phyloP scores from a whole-genome alignment of 2,797 vertebrate genomes.

The Peromyscus eremicus region DNA sequence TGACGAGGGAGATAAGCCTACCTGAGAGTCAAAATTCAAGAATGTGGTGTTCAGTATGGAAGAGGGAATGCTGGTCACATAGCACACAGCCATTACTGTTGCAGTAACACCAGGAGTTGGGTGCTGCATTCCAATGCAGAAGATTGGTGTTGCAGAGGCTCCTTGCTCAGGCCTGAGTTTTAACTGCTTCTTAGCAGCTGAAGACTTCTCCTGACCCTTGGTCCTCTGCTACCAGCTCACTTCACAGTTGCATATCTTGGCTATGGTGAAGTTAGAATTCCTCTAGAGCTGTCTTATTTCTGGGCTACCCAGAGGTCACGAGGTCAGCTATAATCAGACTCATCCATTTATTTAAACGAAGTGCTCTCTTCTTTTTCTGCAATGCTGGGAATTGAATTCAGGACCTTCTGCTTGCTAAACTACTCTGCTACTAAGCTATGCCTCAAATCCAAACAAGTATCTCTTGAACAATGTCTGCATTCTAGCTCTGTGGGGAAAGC shows the following conservation, averaged over 20 bases:
- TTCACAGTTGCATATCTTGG: neutral
- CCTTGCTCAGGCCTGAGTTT: neutral
- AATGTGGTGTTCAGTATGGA: neutral
- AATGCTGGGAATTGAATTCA: neutral
- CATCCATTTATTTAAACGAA: neutral
- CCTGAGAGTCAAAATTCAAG: neutral
- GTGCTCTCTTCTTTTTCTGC: neutral
- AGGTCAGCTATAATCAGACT: neutral
- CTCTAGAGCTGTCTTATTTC: neutral
- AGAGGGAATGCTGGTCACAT: neutral
- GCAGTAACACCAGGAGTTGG: neutral
- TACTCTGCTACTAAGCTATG: neutral
- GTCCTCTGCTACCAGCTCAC: fast-evolving
- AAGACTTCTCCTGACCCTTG: neutral
- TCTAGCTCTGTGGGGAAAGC: neutral
- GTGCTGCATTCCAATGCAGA: fast-evolving
- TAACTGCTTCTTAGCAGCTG: neutral
- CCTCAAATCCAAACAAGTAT: neutral
- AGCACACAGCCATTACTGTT: neutral
- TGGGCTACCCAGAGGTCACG: neutral
- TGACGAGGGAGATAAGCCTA: neutral
- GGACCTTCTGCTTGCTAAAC: neutral
- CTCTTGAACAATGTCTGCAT: neutral
- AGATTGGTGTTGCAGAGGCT: fast-evolving
- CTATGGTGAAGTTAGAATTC: neutral